Conservation (phyloP, 2,113 vertebrate species). For the Cavia aperea region DNA sequence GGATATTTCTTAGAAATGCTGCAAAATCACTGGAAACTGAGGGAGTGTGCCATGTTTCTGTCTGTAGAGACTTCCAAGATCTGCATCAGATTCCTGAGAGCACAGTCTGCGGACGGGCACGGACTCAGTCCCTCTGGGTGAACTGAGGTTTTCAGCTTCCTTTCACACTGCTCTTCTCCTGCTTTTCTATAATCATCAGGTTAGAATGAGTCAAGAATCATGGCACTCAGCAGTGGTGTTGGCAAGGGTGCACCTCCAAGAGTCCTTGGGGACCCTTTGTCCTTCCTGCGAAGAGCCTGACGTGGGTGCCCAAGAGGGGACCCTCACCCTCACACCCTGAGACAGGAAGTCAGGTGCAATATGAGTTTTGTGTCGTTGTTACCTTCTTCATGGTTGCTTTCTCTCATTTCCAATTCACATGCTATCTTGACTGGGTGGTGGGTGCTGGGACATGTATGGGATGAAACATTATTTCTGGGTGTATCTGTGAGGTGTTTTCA, state of each 20-base stretch:
- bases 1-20: background rate
- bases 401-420: too few species aligned
- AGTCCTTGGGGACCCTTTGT: rapidly evolving
- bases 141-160: too few species aligned
- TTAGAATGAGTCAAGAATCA: background rate
- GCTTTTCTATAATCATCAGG: rapidly evolving
- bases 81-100: rapidly evolving
- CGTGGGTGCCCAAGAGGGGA: rapidly evolving
- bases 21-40: background rate
- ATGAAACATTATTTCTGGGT: background rate
- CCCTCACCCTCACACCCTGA: background rate
- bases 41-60: background rate
- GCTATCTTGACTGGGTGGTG: background rate
- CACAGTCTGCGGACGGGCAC: rapidly evolving
- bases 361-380: background rate
- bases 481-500: background rate
- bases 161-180: too few species aligned
- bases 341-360: rapidly evolving
- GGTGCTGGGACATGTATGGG: background rate
- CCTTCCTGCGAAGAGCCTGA: too few species aligned
- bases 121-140: rapidly evolving
- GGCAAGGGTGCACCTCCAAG: rapidly evolving
- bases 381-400: background rate
- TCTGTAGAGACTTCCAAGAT: background rate
- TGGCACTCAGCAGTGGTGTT: rapidly evolving